phyloP scores from a whole-genome alignment of 1,140 invertebrate genomes.

The Leptinotarsa lineolata region DNA sequence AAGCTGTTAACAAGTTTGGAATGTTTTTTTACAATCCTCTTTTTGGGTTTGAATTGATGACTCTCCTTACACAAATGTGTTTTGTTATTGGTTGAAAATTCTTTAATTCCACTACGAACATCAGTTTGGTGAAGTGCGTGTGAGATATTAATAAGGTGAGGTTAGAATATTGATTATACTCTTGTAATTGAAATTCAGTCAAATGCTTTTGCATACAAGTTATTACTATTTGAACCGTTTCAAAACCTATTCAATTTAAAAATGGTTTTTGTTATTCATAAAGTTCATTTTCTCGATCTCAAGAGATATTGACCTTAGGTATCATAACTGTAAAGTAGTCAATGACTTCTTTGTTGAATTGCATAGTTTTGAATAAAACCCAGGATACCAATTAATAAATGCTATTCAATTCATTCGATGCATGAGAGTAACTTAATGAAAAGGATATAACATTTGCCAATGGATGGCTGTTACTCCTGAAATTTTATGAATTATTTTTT shows the following conservation, averaged over 20 bases:
- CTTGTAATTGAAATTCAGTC: neutral
- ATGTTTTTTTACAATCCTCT: neutral
- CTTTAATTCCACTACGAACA: no score
- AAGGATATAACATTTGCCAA: no score
- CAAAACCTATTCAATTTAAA: neutral
- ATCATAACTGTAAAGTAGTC: neutral
- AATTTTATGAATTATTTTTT: no score
- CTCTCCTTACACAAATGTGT: neutral
- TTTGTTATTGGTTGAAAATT: neutral
- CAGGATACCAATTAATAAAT: no score
- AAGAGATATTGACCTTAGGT: neutral
- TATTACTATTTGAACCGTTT: no score
- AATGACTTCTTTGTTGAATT: neutral
- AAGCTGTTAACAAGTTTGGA: neutral
- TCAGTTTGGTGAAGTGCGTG: no score
- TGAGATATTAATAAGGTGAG: neutral
- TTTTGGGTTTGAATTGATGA: conserved; percentile 10
- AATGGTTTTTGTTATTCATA: neutral
- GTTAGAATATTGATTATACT: conserved; percentile 19
- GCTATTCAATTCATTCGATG: no score
- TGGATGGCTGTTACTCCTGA: no score
- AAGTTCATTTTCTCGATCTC: neutral
- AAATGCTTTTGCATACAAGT: no score
- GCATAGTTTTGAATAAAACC: no score
- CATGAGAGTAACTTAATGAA: no score